Percentiles rank a stretch among this genome's conserved stretches.
These are phyloP conservation scores for Pitangus sulphuratus DNA, from an alignment of 2,797 vertebrate species.

Conservation along the genomic window DNA sequence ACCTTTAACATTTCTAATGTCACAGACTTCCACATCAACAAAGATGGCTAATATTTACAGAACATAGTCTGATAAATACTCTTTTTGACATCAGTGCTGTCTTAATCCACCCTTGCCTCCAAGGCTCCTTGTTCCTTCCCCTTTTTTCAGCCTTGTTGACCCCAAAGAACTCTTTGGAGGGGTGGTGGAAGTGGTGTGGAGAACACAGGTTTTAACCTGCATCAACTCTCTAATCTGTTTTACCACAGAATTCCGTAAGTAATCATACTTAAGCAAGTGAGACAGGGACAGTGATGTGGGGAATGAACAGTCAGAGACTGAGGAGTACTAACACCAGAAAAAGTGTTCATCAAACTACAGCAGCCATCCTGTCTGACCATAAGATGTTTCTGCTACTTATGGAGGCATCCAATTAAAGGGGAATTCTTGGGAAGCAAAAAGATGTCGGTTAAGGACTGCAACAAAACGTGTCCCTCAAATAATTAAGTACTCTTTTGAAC, in stretches of 20 bases:
- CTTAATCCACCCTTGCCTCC: neutral
- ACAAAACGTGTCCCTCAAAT: neutral
- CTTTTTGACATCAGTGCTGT: neutral
- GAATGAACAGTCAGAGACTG: neutral
- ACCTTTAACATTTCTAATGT: neutral
- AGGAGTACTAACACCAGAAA: neutral
- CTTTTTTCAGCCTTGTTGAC: neutral
- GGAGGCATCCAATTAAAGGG: neutral
- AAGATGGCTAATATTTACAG: neutral
- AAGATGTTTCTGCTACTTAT: neutral
- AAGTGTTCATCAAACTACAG: neutral
- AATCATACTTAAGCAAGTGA: neutral
- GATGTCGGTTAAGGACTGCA: neutral
- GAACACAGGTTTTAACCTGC: neutral
- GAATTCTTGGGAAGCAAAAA: neutral
- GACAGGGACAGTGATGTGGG: neutral
- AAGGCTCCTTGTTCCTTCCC: neutral
- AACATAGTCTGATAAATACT: neutral
- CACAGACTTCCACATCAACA: neutral
- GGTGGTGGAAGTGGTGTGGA: neutral
- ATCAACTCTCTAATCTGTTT: neutral
- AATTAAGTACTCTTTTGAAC: neutral
- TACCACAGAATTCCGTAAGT: neutral
- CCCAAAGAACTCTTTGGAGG: neutral
- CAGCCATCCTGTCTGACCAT: neutral